Evolutionary conservation across 2,113 vertebrate species (phyloP).

Genomic region (Apteryx mantelli): DNA sequence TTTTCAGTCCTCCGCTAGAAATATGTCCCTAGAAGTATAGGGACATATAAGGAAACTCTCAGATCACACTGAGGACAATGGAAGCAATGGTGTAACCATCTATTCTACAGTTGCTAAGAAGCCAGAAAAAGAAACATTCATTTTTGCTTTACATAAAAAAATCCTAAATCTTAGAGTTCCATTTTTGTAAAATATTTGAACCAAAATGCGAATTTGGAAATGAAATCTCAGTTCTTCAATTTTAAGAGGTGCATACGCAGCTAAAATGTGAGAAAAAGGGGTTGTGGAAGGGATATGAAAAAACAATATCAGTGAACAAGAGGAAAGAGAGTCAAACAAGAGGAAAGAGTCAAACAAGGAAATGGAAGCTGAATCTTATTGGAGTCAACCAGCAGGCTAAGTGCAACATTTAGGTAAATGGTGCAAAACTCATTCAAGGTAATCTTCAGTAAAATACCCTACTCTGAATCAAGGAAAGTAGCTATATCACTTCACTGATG

Average conservation of each 20-base stretch:
- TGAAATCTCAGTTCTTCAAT: not conserved
- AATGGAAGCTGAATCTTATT: not conserved
- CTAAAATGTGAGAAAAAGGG: not conserved
- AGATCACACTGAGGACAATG: accelerated
- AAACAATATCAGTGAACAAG: not conserved
- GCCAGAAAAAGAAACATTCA: not conserved
- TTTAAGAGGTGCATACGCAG: not conserved
- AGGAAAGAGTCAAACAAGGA: not conserved
- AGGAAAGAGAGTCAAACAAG: not conserved
- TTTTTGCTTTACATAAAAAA: not conserved
- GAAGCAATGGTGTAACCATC: not conserved
- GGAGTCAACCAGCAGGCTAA: no score
- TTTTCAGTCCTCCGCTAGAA: not conserved
- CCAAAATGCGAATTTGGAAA: not conserved
- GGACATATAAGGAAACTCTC: not conserved
- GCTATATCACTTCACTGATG: not conserved
- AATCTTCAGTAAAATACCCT: not conserved
- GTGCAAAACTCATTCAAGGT: not conserved
- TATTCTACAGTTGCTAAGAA: not conserved
- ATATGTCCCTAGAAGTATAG: not conserved
- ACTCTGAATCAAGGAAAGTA: not conserved
- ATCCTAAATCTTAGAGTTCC: not conserved
- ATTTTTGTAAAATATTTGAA: not conserved
- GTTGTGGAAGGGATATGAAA: not conserved
- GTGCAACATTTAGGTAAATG: not conserved